phyloP scores from a whole-genome alignment of 2,113 vertebrate species.

The Parotia lawesii region DNA sequence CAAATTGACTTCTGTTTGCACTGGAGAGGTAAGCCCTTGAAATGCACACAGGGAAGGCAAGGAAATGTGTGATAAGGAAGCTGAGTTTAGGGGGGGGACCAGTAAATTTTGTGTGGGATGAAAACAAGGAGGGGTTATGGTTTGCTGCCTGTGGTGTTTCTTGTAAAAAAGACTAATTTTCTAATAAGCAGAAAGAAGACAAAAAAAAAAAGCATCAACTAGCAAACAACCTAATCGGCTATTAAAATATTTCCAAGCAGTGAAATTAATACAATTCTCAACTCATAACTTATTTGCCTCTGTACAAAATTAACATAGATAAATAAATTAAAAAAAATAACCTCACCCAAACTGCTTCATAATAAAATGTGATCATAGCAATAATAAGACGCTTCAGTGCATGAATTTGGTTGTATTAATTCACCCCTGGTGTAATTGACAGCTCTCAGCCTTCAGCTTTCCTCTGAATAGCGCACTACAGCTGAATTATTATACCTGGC shows the following conservation, averaged over 20 bases:
- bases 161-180: conserved; percentile 17
- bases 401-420: conserved; percentile 69
- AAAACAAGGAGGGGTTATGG: background rate
- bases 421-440: conserved; percentile 67
- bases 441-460: conserved; percentile 66
- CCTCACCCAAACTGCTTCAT: conserved; percentile 66
- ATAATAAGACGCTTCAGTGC: conserved; percentile 53
- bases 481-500: conserved; percentile 63
- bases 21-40: background rate
- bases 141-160: background rate
- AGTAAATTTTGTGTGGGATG: background rate
- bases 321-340: conserved; percentile 72
- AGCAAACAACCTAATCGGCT: conserved; percentile 20
- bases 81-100: background rate
- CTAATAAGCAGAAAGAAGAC: conserved; percentile 6
- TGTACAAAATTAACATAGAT: conserved; percentile 75
- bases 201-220: background rate
- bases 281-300: conserved; percentile 69
- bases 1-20: background rate
- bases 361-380: conserved; percentile 68
- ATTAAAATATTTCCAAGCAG: conserved; percentile 58
- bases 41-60: background rate
- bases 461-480: conserved; percentile 9
- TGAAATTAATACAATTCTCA: conserved; percentile 73
- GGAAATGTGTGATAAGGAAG: background rate